phyloP scores from a whole-genome alignment of 1,140 invertebrate species.

The Dendroctonus valens region DNA sequence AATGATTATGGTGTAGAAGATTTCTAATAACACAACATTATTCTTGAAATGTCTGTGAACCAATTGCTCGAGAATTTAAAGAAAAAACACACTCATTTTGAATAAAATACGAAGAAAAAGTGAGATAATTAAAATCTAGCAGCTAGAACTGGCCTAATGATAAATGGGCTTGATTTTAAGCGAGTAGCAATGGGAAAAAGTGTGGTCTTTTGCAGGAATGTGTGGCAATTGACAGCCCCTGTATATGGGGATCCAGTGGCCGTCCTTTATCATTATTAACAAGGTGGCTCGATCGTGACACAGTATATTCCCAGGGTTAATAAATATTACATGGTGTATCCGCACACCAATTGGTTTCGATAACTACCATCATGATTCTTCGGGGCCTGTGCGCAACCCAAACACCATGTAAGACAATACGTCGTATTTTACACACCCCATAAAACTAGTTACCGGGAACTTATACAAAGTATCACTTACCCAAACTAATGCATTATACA shows the following conservation, averaged over 20 bases:
- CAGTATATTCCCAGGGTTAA: slow-evolving; percentile 34
- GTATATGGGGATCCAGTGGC: not conserved
- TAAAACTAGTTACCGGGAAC: slow-evolving; percentile 33
- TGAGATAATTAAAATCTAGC: too few species aligned
- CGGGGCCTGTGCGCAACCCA: slow-evolving; percentile 8
- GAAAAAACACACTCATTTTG: too few species aligned
- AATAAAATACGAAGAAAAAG: too few species aligned
- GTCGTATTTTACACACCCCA: slow-evolving; percentile 34
- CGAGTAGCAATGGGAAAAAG: too few species aligned
- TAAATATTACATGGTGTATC: slow-evolving; percentile 33
- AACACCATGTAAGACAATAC: slow-evolving; percentile 33
- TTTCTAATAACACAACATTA: too few species aligned
- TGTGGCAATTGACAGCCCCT: not conserved
- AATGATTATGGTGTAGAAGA: too few species aligned
- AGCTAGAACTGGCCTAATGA: too few species aligned
- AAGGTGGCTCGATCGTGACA: slow-evolving; percentile 21
- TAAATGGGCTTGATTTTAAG: too few species aligned
- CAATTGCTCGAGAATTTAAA: too few species aligned
- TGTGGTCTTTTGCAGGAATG: too few species aligned
- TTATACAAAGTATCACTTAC: slow-evolving; percentile 29
- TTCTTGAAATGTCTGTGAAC: too few species aligned
- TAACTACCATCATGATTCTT: slow-evolving; percentile 35
- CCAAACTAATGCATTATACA: slow-evolving; percentile 27
- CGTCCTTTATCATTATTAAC: slow-evolving; percentile 32
- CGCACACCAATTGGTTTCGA: slow-evolving; percentile 29